A percentile compares a stretch with the other conserved stretches of the same genome.
Evolutionary conservation across 2,888 invertebrate species (phyloP).

Genomic region (Tiphia femorata): DNA sequence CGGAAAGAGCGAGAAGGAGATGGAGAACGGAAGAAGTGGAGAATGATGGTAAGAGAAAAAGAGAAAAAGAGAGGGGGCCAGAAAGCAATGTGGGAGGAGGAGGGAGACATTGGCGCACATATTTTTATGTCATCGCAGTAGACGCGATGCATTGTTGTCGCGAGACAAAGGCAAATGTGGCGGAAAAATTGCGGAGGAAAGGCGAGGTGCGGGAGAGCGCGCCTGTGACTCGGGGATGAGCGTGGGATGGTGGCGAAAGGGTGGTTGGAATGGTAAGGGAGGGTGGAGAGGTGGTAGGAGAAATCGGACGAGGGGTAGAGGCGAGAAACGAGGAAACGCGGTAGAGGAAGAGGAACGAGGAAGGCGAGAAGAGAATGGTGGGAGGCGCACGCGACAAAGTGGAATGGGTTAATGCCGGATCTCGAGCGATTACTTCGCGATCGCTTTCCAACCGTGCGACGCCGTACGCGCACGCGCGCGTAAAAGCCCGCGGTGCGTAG

Average conservation of each 20-base stretch:
- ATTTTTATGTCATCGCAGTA: constrained; percentile 67
- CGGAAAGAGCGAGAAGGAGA: constrained; percentile 11
- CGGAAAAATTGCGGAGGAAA: constrained; percentile 64
- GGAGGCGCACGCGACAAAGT: constrained; percentile 47
- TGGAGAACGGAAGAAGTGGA: constrained; percentile 4
- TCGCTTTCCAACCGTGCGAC: constrained; percentile 38
- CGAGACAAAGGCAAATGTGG: constrained; percentile 68
- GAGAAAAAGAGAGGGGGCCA: constrained; percentile 22
- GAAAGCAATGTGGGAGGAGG: constrained; percentile 16
- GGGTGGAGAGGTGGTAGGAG: constrained; percentile 10
- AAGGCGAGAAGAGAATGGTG: constrained; percentile 30
- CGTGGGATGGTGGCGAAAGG: constrained; percentile 19
- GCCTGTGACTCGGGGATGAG: constrained; percentile 37
- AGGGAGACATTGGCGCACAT: constrained; percentile 57
- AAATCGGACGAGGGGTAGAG: constrained; percentile 12
- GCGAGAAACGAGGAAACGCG: constrained; percentile 5
- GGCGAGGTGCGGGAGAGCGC: constrained; percentile 49
- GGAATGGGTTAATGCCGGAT: constrained; percentile 59
- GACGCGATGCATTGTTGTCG: constrained; percentile 69
- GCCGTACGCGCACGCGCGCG: constrained; percentile 28
- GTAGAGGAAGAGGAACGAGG: constrained; percentile 6
- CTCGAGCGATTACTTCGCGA: constrained; percentile 52
- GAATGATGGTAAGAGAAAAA: constrained; percentile 17
- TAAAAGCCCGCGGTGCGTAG: neutral
- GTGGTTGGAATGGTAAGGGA: constrained; percentile 6